Conservation (phyloP, 2,797 vertebrate genomes). For the Acrossocheilus wenchowensis region DNA sequence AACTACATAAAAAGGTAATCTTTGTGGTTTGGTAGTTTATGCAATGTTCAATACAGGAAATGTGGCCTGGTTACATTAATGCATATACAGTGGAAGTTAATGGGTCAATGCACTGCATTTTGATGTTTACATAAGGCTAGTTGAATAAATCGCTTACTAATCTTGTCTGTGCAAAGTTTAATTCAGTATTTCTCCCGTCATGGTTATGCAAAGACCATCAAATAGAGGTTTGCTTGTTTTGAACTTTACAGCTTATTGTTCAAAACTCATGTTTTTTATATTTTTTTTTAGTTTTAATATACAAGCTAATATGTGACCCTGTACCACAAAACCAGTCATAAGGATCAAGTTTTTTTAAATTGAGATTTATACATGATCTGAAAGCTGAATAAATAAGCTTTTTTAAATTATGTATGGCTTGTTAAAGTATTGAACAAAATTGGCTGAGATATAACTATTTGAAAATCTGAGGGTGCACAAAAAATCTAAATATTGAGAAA, state of each 20-base stretch:
- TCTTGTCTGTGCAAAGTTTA: neutral
- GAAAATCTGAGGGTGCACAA: neutral
- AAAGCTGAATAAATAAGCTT: neutral
- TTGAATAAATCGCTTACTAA: neutral
- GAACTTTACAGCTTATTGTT: neutral
- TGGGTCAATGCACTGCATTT: neutral
- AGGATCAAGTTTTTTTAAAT: neutral
- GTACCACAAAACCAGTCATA: neutral
- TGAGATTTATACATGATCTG: neutral
- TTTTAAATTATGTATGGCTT: neutral
- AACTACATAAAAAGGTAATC: neutral
- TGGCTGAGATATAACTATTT: neutral
- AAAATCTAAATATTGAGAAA: neutral
- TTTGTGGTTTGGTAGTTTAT: neutral
- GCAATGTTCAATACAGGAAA: neutral
- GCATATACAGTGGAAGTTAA: neutral
- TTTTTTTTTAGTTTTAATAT: neutral
- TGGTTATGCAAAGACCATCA: neutral
- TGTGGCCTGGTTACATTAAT: neutral
- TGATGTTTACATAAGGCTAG: neutral
- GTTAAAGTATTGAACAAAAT: neutral
- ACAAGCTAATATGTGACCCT: neutral
- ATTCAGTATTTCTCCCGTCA: neutral
- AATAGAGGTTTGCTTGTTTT: neutral
- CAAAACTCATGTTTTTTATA: neutral